phyloP scores from a whole-genome alignment of 2,797 vertebrate genomes.

The Melanotaenia nigrans region DNA sequence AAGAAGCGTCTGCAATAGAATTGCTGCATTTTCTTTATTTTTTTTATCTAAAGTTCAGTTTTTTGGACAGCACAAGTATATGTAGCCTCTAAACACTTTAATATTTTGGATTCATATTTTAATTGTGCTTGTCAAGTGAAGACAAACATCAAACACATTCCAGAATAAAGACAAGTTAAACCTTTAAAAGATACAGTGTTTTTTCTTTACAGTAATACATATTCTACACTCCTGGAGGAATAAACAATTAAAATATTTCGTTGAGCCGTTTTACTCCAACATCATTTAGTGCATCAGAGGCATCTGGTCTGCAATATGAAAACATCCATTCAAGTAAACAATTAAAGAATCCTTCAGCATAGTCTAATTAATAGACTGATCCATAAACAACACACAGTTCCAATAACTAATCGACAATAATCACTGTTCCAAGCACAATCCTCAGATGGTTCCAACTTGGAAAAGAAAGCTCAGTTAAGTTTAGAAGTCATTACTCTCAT shows the following conservation, averaged over 20 bases:
- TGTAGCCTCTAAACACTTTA: not conserved
- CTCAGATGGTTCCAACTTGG: not conserved
- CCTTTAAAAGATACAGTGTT: not conserved
- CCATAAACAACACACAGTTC: not conserved
- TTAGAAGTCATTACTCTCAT: not conserved
- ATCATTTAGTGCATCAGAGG: conserved; percentile 13
- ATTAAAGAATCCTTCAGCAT: conserved; percentile 33
- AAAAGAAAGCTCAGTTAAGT: not conserved
- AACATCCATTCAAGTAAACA: conserved; percentile 48
- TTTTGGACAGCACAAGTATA: not conserved
- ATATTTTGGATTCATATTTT: not conserved
- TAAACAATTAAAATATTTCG: conserved; percentile 1
- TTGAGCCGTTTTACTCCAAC: conserved; percentile 2
- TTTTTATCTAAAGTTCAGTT: no score
- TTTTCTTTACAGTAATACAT: not conserved
- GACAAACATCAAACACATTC: not conserved
- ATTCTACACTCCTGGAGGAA: not conserved
- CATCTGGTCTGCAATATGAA: conserved; percentile 18
- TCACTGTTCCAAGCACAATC: not conserved
- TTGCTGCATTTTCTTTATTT: not conserved
- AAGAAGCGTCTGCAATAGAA: not conserved
- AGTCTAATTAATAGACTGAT: not conserved
- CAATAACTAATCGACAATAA: not conserved
- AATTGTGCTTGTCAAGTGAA: not conserved
- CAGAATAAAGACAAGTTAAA: not conserved